These are phyloP conservation scores for Reinhardtius hippoglossoides DNA, from an alignment of 2,113 vertebrate species.

Conservation along the genomic window DNA sequence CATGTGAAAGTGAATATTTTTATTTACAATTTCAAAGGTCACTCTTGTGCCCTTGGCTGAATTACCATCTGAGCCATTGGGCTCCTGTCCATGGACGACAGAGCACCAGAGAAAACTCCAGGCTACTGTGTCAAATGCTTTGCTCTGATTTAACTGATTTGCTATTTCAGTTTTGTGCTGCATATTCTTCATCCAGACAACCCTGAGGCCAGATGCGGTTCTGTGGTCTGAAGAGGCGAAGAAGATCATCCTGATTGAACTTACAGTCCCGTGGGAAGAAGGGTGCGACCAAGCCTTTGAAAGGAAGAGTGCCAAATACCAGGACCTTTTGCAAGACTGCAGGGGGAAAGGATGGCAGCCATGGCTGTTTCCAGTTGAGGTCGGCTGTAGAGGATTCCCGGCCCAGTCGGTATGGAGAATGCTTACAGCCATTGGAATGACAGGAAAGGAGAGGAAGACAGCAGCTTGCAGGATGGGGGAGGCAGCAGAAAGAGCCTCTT, in stretches of 20 bases:
- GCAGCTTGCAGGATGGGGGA: neutral
- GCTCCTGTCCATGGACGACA: too few relatives aligned
- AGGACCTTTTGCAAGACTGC: neutral
- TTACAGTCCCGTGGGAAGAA: neutral
- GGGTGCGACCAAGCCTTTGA: neutral
- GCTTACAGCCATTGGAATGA: neutral
- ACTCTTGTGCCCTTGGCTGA: too few relatives aligned
- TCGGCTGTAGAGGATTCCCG: neutral
- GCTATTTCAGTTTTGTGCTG: too few relatives aligned
- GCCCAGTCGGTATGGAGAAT: neutral
- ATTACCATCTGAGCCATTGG: too few relatives aligned
- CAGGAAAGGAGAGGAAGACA: neutral
- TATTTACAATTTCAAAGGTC: too few relatives aligned
- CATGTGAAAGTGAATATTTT: too few relatives aligned
- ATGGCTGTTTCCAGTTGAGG: neutral
- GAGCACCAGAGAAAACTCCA: too few relatives aligned
- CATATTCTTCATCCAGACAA: neutral
- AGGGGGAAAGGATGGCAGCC: neutral
- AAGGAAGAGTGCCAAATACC: neutral
- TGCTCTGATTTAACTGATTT: too few relatives aligned
- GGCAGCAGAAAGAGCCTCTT: neutral
- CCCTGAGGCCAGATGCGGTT: neutral
- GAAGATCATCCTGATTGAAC: neutral
- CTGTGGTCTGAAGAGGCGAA: neutral
- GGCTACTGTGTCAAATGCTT: too few relatives aligned